Base-by-base conservation (phyloP, 2,888 invertebrate species). In the Anorthoa munda region DNA sequence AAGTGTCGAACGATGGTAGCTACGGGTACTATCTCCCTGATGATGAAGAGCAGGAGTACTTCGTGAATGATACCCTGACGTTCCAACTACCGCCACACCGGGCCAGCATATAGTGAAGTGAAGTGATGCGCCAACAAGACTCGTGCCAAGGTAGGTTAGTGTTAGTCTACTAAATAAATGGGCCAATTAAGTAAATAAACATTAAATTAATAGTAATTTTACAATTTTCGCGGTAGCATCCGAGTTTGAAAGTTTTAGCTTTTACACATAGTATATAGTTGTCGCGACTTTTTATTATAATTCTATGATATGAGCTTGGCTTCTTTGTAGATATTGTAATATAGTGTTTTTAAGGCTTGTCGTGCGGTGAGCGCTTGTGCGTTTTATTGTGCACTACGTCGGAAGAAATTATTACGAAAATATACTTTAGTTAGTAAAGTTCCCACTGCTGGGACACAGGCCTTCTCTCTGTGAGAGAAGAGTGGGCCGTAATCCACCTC, bases 11-110 rank as follows among this genome's bases (percentile, higher is more conserved):
- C 75, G 96, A 96, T 59, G 96, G 95, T 1, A 96, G 96, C 68
- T 96, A 94, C 64, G 96, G 96, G 2, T 96, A 96, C 80, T 96
- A 96, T 70, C 82, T 96, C 1, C 95, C 95, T 0, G 95, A 96
- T 58, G 95, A 96, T 0, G 93, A 94, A 1, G 94, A 95, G 0
- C 93, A 95, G 23, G 92, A 93, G 83, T 94, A 93, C 75, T 96
- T 95, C 75, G 90, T 96, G 12, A 96, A 96, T 55, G 96, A 96
- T 76, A 96, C 96, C 1, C 89, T 96, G 26, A 96, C 96, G 11
- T 94, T 96, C 84, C 95, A 93, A 60, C 84, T 95, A 81, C 96
- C 96, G 0, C 92, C 96, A 23, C 96, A 96, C 75, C 87, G 96
- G 53, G 96, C 96, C 21, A 96, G 97, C 89, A 95, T 96, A 72